phyloP scores from a whole-genome alignment of 2,113 vertebrate genomes.

The Tiliqua scincoides region DNA sequence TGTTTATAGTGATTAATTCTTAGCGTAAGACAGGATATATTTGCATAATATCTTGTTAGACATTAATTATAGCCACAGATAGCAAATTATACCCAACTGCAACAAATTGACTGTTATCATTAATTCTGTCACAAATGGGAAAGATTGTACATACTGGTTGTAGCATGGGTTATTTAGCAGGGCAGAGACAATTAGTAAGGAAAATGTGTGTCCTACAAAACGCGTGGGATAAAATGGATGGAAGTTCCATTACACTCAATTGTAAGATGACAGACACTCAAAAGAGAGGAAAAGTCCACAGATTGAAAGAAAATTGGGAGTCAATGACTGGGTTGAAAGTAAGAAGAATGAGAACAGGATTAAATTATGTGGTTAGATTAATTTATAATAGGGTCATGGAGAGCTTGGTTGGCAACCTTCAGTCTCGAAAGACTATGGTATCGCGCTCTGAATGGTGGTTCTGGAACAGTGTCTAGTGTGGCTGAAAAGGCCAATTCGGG shows the following conservation, averaged over 20 bases:
- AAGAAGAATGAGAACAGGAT: neutral
- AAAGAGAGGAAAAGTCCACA: neutral
- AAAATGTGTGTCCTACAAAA: slow-evolving; percentile 49
- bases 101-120: slow-evolving; percentile 56
- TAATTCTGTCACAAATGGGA: slow-evolving; percentile 62
- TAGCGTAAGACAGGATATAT: slow-evolving; percentile 58
- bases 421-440: too few species aligned
- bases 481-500: too few species aligned
- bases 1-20: slow-evolving; percentile 56
- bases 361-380: neutral
- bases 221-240: slow-evolving; percentile 15
- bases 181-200: slow-evolving; percentile 43
- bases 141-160: slow-evolving; percentile 51
- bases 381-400: neutral
- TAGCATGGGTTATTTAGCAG: slow-evolving; percentile 60
- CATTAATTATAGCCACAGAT: slow-evolving; percentile 61
- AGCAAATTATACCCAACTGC: slow-evolving; percentile 57
- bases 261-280: neutral
- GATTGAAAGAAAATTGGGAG: neutral
- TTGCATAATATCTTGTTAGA: slow-evolving; percentile 67
- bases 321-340: neutral
- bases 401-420: too few species aligned
- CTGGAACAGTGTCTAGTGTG: too few species aligned
- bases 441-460: too few species aligned
- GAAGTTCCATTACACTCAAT: slow-evolving; percentile 38